A percentile compares a stretch with the other conserved stretches of the same genome.
Conservation (phyloP, 2,797 vertebrate species). For the Gorsachius magnificus region DNA sequence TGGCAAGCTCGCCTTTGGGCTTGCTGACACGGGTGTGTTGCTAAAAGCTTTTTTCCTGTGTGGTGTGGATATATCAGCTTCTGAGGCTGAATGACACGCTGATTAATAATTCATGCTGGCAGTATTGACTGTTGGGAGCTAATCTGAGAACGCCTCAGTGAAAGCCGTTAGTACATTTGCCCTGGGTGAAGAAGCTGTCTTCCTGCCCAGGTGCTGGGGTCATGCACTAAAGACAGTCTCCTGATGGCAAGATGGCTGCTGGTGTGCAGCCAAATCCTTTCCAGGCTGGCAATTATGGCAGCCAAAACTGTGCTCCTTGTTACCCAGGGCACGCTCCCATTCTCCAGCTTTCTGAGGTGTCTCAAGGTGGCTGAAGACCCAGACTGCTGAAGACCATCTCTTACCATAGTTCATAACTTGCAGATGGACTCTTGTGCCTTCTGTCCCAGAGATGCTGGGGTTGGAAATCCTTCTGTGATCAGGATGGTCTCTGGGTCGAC, state of each 20-base stretch:
- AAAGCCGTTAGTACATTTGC: not conserved
- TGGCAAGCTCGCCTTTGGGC: not conserved
- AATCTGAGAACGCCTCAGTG: not conserved
- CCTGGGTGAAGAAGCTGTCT: not conserved
- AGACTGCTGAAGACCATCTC: not conserved
- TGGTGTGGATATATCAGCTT: not conserved
- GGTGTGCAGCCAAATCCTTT: not conserved
- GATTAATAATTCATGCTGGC: slow-evolving; percentile 49
- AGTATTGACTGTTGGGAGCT: slow-evolving; percentile 1
- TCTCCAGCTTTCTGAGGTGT: not conserved
- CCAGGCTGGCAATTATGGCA: not conserved
- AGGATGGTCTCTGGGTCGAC: not conserved
- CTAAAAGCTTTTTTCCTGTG: slow-evolving; percentile 9
- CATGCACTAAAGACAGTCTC: not conserved
- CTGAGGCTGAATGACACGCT: not conserved
- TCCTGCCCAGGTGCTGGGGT: not conserved
- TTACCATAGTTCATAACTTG: not conserved
- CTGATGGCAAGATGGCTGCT: not conserved
- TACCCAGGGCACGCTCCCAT: fast-evolving
- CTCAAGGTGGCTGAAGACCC: not conserved
- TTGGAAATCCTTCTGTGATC: not conserved
- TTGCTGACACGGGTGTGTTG: not conserved
- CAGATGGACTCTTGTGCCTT: not conserved
- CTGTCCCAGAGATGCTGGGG: not conserved
- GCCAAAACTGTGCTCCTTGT: not conserved